These are phyloP conservation scores for Gadopsis marmoratus DNA, from an alignment of 2,797 vertebrate species.

Conservation along the genomic window DNA sequence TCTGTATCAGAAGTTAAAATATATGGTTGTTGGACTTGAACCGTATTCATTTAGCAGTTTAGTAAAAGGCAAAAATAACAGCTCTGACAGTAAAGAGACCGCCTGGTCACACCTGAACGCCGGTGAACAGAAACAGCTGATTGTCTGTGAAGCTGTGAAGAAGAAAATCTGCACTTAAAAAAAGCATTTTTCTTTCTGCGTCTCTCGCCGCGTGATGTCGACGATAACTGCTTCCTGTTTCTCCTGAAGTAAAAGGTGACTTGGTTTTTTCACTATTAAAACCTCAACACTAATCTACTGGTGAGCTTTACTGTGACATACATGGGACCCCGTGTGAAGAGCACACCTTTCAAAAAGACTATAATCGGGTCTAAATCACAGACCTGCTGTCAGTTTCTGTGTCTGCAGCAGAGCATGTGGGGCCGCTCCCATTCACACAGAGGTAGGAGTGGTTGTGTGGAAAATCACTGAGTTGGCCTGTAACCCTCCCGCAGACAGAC, in stretches of 20 bases:
- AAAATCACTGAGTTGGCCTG: conserved; percentile 61
- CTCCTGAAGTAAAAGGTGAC: neutral
- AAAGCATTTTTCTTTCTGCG: neutral
- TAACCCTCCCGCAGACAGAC: conserved; percentile 1
- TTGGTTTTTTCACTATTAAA: neutral
- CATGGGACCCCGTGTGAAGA: neutral
- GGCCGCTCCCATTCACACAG: conserved; percentile 57
- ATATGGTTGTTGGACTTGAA: neutral
- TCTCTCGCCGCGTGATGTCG: neutral
- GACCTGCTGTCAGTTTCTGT: conserved; percentile 16
- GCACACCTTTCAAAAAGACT: neutral
- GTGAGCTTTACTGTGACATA: conserved; percentile 3
- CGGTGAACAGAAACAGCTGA: conserved; percentile 26
- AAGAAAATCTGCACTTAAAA: neutral
- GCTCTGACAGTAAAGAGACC: neutral
- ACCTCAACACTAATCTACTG: neutral
- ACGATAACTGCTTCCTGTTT: neutral
- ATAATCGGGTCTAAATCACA: neutral
- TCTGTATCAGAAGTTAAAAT: neutral
- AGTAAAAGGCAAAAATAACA: neutral
- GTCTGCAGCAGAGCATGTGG: conserved; percentile 15
- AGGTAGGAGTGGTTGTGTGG: conserved; percentile 78
- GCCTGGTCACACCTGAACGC: neutral
- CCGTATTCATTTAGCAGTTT: neutral
- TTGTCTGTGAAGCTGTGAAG: conserved; percentile 42